Evolutionary conservation across 2,797 vertebrate genomes (phyloP), one percentile per base, ranked within the genome.

Genomic region (Anolis apletophallus): DNA sequence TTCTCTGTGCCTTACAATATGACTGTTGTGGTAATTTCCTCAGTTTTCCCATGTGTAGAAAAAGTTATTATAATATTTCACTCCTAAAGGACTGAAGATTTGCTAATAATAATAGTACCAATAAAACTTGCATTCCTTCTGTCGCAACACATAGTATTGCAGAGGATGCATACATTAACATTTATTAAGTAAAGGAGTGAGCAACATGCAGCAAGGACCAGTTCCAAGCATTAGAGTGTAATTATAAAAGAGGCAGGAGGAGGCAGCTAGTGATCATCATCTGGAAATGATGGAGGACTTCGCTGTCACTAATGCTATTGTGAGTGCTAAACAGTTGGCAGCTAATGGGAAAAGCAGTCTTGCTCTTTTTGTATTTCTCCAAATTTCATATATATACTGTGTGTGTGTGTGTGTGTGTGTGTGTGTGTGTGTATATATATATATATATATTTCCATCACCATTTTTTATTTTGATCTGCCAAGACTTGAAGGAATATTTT

Each of bases 1-100:
- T 79, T n/a, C 76, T 88, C 85, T 40, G n/a, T 82, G 79, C 40
- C 85, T 87, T 79, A 85, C 83, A 88, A 87, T 91, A 93, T 89
- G 84, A 86, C 71, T 89, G 52, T 88, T 91, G 88, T 88, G 89
- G 88, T 87, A 79, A 95, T 95, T 94, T 95, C 94, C 95, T 95
- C 57, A 9, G 72, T 95, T 93, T 95, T 93, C 94, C 93, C 94
- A 57, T 46, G 73, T 92, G 94, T 17, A 85, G 16, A 76, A 61
- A 85, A n/a, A 80, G 64, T 91, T 88, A 92, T 93, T 95, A 85
- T 88, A 94, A 92, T 86, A 92, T 40, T 88, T 71, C 61, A 93
- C 64, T 81, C 88, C 79, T 89, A 91, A 93, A 94, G 93, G 80
- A 90, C 89, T 85, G 91, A 52, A 88, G 90, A 92, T 92, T 95